Conservation (phyloP, 30 jellyfish, hydroid and myxozoan genomes). For the Hydractinia symbiolongicarpus region DNA sequence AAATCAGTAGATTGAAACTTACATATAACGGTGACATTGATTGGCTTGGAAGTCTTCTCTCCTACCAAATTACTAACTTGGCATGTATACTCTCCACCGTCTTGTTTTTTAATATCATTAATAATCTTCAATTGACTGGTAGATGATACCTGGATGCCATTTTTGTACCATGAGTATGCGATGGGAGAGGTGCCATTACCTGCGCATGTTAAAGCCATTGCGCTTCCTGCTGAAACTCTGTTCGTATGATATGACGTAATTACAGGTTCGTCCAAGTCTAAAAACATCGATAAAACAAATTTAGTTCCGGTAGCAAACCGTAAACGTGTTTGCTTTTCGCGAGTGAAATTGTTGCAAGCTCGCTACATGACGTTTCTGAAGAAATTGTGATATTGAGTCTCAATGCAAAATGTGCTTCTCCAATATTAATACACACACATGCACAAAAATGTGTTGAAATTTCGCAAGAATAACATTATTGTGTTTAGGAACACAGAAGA, state of each 20-base stretch:
- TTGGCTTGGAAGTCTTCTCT: background rate
- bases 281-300: background rate
- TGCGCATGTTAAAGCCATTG: background rate
- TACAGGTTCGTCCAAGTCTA: background rate
- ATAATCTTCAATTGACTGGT: background rate
- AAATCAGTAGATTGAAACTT: background rate
- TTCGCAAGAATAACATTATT: too few relatives aligned
- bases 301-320: background rate
- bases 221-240: background rate
- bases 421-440: too few relatives aligned
- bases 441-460: too few relatives aligned
- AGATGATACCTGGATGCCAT: background rate
- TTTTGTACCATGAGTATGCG: background rate
- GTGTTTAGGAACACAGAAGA: too few relatives aligned
- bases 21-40: slow-evolving; percentile 3
- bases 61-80: background rate
- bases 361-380: background rate
- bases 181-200: background rate
- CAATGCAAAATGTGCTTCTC: too few relatives aligned
- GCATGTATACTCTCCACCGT: slow-evolving; percentile 2
- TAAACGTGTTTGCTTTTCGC: background rate
- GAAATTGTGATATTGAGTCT: too few relatives aligned
- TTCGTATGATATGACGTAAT: background rate
- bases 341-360: too few relatives aligned
- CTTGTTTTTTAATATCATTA: background rate